Evolutionary conservation across 1,140 invertebrate species (phyloP).

Genomic region (Drosophila asahinai): DNA sequence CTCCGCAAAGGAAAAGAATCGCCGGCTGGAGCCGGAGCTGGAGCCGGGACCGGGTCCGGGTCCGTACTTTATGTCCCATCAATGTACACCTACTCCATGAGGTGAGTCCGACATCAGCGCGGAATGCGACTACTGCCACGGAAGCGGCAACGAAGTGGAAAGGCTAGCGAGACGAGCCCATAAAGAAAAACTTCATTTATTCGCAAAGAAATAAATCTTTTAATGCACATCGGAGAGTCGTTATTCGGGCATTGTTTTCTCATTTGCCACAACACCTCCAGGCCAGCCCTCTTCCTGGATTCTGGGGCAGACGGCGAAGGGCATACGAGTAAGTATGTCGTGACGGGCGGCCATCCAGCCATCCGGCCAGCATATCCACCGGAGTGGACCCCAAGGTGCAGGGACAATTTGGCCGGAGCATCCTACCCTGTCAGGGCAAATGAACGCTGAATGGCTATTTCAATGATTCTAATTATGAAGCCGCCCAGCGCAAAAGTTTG

Average conservation of each 20-base stretch:
- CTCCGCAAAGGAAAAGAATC: slow-evolving; percentile 21
- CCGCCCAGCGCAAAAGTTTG: slow-evolving; percentile 69
- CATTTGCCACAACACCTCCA: slow-evolving; percentile 77
- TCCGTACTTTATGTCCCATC: slow-evolving; percentile 47
- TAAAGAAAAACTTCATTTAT: slow-evolving; percentile 81
- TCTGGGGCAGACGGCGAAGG: not conserved
- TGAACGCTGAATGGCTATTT: slow-evolving; percentile 72
- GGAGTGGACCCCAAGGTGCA: slow-evolving; percentile 18
- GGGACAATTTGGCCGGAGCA: slow-evolving; percentile 52
- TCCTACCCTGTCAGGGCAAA: slow-evolving; percentile 37
- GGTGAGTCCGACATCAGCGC: slow-evolving; percentile 4
- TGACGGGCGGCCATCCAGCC: slow-evolving; percentile 50
- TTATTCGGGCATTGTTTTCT: slow-evolving; percentile 83
- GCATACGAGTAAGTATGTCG: slow-evolving; percentile 39
- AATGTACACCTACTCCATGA: slow-evolving; percentile 40
- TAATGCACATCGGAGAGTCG: slow-evolving; percentile 83
- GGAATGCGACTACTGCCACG: slow-evolving; percentile 11
- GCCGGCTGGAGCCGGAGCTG: no score
- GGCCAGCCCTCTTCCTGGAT: slow-evolving; percentile 1
- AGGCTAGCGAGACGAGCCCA: slow-evolving; percentile 36
- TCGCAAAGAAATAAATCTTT: slow-evolving; percentile 84
- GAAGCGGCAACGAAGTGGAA: slow-evolving; percentile 29
- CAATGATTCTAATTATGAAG: slow-evolving; percentile 80
- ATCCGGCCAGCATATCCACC: not conserved
- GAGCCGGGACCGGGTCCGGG: not conserved